A percentile compares a stretch with the other conserved stretches of the same genome.
These are phyloP conservation scores for Ceratina japonica DNA, from an alignment of 1,140 invertebrate species.

Conservation along the genomic window DNA sequence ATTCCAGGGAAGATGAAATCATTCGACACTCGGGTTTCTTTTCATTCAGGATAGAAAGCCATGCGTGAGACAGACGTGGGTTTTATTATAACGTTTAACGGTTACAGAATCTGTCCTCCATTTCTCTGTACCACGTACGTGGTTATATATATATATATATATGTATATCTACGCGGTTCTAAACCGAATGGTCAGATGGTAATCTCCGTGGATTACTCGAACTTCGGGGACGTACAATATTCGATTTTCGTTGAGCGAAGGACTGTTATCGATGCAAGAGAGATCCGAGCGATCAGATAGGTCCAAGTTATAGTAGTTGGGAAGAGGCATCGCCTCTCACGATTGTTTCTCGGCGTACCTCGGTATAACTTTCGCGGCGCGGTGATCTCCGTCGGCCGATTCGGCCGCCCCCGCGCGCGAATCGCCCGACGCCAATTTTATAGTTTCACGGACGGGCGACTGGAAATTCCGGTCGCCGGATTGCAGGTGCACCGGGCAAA, in stretches of 20 bases:
- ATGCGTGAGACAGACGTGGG: constrained; percentile 16
- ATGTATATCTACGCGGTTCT: neutral
- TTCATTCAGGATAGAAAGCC: constrained; percentile 34
- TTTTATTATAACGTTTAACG: constrained; percentile 16
- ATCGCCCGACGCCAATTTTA: constrained; percentile 67
- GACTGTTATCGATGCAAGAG: neutral
- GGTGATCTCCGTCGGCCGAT: constrained; percentile 18
- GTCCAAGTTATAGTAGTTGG: constrained; percentile 16
- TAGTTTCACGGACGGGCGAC: constrained; percentile 64
- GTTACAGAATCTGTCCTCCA: no score
- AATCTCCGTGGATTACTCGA: constrained; percentile 1
- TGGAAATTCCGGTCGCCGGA: constrained; percentile 62
- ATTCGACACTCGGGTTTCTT: constrained; percentile 31
- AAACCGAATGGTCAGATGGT: constrained; percentile 15
- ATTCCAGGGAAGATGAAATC: constrained; percentile 15
- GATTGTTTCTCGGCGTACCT: constrained; percentile 34
- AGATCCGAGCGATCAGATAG: constrained; percentile 29
- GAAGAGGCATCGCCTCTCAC: constrained; percentile 1
- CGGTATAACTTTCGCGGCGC: constrained; percentile 16
- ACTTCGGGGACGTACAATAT: neutral
- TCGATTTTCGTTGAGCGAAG: neutral
- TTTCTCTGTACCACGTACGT: no score
- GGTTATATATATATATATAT: no score
- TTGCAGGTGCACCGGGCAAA: constrained; percentile 58
- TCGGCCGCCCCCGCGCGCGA: constrained; percentile 56